Base-by-base conservation (phyloP, 2,888 invertebrate genomes). In the Mycogona germanica region DNA sequence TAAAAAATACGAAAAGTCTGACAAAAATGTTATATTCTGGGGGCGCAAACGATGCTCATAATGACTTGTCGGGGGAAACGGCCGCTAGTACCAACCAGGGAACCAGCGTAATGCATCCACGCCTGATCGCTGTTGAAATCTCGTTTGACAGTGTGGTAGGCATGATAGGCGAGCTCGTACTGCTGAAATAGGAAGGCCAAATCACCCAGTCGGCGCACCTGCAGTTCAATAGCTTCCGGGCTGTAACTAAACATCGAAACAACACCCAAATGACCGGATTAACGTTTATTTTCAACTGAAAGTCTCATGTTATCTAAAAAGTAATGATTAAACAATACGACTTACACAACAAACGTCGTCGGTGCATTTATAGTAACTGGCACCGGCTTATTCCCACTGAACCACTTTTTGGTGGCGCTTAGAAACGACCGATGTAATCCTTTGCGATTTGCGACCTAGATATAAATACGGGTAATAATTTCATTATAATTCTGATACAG, bases 41-140 rank as follows among this genome's bases (percentile, higher is more conserved):
- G 21, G 9, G 25, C 12, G 17, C 46, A 25, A 46, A n/a, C n/a
- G 26, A 46, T 46, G 46, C 19, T 28, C 28, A 29, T n/a, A 29
- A 58, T 7, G n/a, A 57, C 21, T 2, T 37, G 35, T 40, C 37
- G 7, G 3, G 37, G 21, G 14, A 37, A n/a, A 14, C 6, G n/a
- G n/a, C n/a, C n/a, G n/a, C n/a, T n/a, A 23, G 30, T 25, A 4
- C 41, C 38, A 35, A 56, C 72, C 47, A 95, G 73, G 4, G 97
- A 93, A 9, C 96, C 93, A 1, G 97, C 95, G 70, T 87, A 95
- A 69, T 96, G 88, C 28, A 95, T 76, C 95, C 95, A 96, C 1
- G 97, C 97, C 61, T 92, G 88, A 68, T 98, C 97, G 1, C 86
- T 86, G 66, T 87, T 87, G 69, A 97, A 97, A 69, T 98, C 98